These are phyloP conservation scores for Centrocercus urophasianus DNA, from an alignment of 2,113 vertebrate genomes.

Conservation along the genomic window DNA sequence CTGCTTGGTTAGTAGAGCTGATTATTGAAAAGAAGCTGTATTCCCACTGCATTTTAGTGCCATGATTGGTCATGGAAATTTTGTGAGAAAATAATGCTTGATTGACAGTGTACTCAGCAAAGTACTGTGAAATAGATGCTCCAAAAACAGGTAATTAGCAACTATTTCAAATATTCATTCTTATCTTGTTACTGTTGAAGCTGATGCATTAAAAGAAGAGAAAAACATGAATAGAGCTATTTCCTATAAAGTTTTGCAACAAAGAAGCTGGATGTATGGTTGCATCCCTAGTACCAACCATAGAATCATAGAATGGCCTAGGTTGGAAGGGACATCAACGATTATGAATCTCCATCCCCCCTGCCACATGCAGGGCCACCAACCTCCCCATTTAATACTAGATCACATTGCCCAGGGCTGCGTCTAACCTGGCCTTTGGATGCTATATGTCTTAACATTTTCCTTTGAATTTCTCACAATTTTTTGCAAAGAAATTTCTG, in stretches of 20 bases:
- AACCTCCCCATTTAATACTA: too few species aligned
- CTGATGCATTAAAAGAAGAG: neutral
- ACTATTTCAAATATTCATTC: neutral
- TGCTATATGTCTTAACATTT: conserved; percentile 24
- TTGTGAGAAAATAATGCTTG: neutral
- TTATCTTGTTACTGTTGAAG: neutral
- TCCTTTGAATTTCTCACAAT: conserved; percentile 55
- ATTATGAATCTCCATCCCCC: too few species aligned
- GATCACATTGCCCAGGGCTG: too few species aligned
- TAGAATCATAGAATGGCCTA: too few species aligned
- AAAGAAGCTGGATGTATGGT: neutral
- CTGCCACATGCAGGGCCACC: too few species aligned
- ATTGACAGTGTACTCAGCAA: neutral
- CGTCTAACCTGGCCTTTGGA: conserved; percentile 6
- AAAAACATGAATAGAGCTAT: neutral
- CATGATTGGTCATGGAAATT: neutral
- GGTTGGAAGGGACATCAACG: too few species aligned
- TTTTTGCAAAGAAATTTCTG: conserved; percentile 58
- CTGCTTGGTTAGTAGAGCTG: neutral
- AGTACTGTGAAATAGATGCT: neutral
- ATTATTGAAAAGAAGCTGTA: neutral
- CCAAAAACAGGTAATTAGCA: neutral
- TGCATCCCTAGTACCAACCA: neutral
- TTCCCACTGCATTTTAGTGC: neutral
- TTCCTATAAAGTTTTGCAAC: neutral